These are phyloP conservation scores for Anoura caudifer DNA, from an alignment of 2,113 vertebrate genomes.

Conservation along the genomic window DNA sequence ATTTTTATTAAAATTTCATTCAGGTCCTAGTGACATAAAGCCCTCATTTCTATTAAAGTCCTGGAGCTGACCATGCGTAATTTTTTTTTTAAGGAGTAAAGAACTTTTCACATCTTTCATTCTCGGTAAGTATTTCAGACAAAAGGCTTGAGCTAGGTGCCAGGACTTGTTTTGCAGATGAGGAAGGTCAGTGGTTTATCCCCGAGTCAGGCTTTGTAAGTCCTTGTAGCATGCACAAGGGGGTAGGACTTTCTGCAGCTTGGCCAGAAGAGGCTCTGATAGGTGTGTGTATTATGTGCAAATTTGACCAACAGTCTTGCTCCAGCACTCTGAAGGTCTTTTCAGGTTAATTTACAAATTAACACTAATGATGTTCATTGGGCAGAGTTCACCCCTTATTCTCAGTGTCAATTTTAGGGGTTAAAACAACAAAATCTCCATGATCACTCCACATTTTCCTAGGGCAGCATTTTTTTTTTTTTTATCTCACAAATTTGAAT, in stretches of 20 bases:
- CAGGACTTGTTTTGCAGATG: conserved; percentile 50
- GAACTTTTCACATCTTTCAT: conserved; percentile 33
- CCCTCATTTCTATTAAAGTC: not conserved
- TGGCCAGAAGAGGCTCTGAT: not conserved
- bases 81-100: conserved; percentile 36
- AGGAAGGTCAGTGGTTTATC: conserved; percentile 25
- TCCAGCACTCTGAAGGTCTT: not conserved
- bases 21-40: not conserved
- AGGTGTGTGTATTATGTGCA: not conserved
- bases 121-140: not conserved
- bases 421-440: not conserved
- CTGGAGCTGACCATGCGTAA: not conserved
- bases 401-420: not conserved
- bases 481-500: not conserved
- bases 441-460: not conserved
- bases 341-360: not conserved
- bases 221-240: not conserved
- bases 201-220: not conserved
- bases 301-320: not conserved
- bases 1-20: conserved; percentile 47
- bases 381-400: not conserved
- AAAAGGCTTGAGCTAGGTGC: not conserved
- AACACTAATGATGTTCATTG: not conserved
- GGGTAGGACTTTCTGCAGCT: not conserved
- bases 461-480: not conserved